Evolutionary conservation across 64 coral and sea anemone genomes (phyloP).

Genomic region (Montipora foliosa): DNA sequence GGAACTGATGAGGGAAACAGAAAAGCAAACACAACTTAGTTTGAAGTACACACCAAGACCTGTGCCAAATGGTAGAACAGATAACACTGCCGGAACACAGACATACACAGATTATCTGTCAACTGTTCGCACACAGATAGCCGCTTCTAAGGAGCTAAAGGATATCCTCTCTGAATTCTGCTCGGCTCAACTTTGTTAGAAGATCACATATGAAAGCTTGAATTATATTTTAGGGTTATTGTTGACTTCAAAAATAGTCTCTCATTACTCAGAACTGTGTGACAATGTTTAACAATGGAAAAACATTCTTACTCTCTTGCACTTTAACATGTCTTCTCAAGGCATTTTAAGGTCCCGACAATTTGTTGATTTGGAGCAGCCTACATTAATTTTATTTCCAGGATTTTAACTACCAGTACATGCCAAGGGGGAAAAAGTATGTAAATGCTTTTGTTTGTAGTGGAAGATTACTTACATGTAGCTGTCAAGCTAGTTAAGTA

Average conservation of each 20-base stretch:
- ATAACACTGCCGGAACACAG: constrained; percentile 31
- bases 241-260: not conserved
- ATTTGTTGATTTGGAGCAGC: no score
- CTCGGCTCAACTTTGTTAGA: constrained; percentile 8
- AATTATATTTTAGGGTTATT: not conserved
- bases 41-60: constrained; percentile 56
- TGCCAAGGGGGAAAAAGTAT: no score
- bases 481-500: no score
- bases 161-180: constrained; percentile 74
- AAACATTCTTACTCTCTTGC: no score
- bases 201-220: not conserved
- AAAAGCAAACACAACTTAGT: constrained; percentile 38
- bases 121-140: constrained; percentile 53
- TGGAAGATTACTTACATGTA: no score
- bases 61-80: constrained; percentile 25
- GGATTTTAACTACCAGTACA: no score
- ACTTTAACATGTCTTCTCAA: no score
- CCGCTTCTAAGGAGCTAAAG: constrained; percentile 75
- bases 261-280: not conserved
- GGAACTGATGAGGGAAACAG: constrained; percentile 58
- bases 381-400: no score
- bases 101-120: constrained; percentile 82
- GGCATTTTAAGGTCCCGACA: no score
- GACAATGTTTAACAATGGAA: not conserved
- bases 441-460: no score